Evolutionary conservation across 1,140 invertebrate species (phyloP).

Genomic region (Metopolophium dirhodum): DNA sequence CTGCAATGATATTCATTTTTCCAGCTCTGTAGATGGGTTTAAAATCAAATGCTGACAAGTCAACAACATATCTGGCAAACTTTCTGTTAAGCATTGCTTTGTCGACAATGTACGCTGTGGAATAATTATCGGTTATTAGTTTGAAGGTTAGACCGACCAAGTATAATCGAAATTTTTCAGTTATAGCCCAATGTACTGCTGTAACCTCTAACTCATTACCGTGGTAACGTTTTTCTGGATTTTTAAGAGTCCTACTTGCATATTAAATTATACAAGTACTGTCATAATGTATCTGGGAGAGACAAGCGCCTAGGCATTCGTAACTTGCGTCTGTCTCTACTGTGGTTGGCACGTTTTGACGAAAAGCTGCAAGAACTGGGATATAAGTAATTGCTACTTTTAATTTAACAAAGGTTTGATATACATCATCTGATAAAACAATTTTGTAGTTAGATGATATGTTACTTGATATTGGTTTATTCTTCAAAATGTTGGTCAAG

Average conservation of each 20-base stretch:
- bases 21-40: not conserved
- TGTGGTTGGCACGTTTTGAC: too few relatives aligned
- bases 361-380: too few relatives aligned
- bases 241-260: not conserved
- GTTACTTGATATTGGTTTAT: too few relatives aligned
- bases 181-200: conserved; percentile 8
- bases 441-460: too few relatives aligned
- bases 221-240: not conserved
- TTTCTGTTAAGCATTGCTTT: not conserved
- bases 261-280: not conserved
- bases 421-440: too few relatives aligned
- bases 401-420: too few relatives aligned
- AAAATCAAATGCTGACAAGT: not conserved
- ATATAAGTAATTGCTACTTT: too few relatives aligned
- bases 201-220: not conserved
- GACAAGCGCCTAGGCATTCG: too few relatives aligned
- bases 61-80: not conserved
- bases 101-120: not conserved
- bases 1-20: too few relatives aligned
- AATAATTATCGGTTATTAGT: not conserved
- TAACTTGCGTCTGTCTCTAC: too few relatives aligned
- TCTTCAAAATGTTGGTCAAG: too few relatives aligned
- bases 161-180: not conserved
- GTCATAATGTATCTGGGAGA: too few relatives aligned
- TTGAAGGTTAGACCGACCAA: not conserved